Evolutionary conservation across 2,113 vertebrate species (phyloP), one percentile per base, ranked within the genome.

Genomic region (Apaloderma vittatum): DNA sequence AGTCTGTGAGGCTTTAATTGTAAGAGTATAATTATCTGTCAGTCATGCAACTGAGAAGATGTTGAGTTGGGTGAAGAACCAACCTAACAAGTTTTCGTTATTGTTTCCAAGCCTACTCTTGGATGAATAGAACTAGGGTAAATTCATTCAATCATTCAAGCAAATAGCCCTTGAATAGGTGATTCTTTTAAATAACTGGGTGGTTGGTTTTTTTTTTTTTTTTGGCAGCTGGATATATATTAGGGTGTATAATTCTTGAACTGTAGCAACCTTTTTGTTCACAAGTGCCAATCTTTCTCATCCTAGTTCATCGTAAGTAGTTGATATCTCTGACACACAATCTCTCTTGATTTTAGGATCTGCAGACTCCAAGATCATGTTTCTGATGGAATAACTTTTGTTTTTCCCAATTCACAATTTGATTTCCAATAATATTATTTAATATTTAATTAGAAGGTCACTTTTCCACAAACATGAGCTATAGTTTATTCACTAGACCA

Each of bases 1-100:
- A 68, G 27, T 65, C 40, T 92, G 61, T 76, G 68, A 91, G 62
- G 57, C n/a, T 78, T 78, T 91, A 95, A 84, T 68, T 83, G 7
- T 67, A 75, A 72, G 58, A 91, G 61, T 89, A 81, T 95, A 91
- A 94, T 95, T 93, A 87, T 77, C 57, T 78, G 94, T 94, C 92
- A 93, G 73, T 92, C 79, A 65, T 37, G 40, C 36, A 92, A 43
- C 57, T 74, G 48, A 84, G 90, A 95, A 88, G 83, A 61, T 78
- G 82, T 78, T 94, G 73, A 78, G 61, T 51, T 92, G 52, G 55
- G 93, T 88, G 88, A 74, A 80, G 76, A 92, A 92, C 73, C 79
- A 75, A 81, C 34, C 7, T 6, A 86, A 88, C 82, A 90, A 93
- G 75, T 94, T 29, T 11, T 5, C 76, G 34, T 95, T 92, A 94